A percentile compares a stretch with the other conserved stretches of the same genome.
Evolutionary conservation across 2,888 invertebrate genomes (phyloP).

Genomic region (Mesorhabditis spiculigera): DNA sequence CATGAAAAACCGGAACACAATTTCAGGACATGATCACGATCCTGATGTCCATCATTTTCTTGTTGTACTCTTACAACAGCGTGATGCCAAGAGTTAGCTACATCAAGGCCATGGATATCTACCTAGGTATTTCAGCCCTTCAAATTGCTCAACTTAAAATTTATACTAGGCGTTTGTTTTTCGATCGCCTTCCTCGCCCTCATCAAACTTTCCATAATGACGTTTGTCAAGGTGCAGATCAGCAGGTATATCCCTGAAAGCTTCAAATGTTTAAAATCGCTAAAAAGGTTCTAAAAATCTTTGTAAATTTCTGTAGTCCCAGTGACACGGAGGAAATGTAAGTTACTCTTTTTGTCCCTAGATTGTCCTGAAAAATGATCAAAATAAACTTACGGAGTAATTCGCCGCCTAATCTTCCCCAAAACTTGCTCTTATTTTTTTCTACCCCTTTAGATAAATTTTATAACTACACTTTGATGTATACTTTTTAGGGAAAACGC

Average conservation of each 20-base stretch:
- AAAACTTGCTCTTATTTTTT: no score
- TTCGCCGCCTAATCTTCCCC: no score
- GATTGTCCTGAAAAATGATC: no score
- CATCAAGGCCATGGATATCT: constrained; percentile 50
- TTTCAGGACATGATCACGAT: constrained; percentile 57
- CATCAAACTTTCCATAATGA: constrained; percentile 55
- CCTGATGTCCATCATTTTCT: constrained; percentile 55
- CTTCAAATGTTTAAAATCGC: background rate
- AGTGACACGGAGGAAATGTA: constrained; percentile 4
- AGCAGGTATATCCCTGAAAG: background rate
- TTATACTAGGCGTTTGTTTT: constrained; percentile 50
- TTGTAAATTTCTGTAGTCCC: background rate
- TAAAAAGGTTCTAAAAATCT: background rate
- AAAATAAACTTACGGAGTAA: no score
- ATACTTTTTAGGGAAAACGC: background rate
- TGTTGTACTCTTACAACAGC: constrained; percentile 57
- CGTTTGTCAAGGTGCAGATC: background rate
- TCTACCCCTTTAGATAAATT: no score
- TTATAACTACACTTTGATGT: no score
- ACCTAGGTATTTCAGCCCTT: constrained; percentile 21
- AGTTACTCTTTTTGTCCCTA: background rate
- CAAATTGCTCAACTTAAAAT: background rate
- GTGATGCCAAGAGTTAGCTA: constrained; percentile 58
- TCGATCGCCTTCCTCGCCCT: constrained; percentile 56
- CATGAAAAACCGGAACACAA: no score